These are phyloP conservation scores for Phylloscopus collybita DNA, from an alignment of 2,797 vertebrate species.

Conservation along the genomic window DNA sequence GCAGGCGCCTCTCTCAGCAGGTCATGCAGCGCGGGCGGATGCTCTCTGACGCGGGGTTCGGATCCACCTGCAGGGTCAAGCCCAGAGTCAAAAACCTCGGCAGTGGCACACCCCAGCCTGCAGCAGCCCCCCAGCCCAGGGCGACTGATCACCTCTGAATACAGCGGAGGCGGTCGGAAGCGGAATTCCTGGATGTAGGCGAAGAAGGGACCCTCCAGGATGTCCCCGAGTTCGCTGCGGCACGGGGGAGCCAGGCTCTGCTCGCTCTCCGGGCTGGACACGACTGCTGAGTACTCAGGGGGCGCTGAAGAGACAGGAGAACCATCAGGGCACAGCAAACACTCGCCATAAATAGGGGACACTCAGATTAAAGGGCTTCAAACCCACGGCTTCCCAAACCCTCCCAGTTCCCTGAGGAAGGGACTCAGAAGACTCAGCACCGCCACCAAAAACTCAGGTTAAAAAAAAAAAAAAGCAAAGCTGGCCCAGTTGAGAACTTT, in stretches of 20 bases:
- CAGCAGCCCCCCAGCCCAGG: background rate
- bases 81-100: background rate
- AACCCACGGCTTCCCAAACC: background rate
- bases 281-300: constrained; percentile 90
- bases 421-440: background rate
- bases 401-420: background rate
- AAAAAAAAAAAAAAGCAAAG: background rate
- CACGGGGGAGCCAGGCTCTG: constrained; percentile 44
- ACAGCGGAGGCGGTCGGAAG: constrained; percentile 90
- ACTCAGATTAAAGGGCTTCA: rapidly evolving
- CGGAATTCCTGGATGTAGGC: constrained; percentile 95
- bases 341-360: background rate
- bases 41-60: constrained; percentile 82
- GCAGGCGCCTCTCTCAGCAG: constrained; percentile 78
- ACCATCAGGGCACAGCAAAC: background rate
- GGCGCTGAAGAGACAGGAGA: constrained; percentile 80
- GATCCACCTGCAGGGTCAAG: constrained; percentile 83
- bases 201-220: constrained; percentile 85
- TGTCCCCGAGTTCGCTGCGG: constrained; percentile 76
- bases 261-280: constrained; percentile 80
- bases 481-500: background rate
- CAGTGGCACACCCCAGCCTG: rapidly evolving
- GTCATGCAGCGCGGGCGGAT: constrained; percentile 94
- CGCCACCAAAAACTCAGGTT: background rate
- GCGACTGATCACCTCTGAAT: constrained; percentile 85